Conservation (phyloP, 2,797 vertebrate genomes). For the Percopsis omiscomaycus region DNA sequence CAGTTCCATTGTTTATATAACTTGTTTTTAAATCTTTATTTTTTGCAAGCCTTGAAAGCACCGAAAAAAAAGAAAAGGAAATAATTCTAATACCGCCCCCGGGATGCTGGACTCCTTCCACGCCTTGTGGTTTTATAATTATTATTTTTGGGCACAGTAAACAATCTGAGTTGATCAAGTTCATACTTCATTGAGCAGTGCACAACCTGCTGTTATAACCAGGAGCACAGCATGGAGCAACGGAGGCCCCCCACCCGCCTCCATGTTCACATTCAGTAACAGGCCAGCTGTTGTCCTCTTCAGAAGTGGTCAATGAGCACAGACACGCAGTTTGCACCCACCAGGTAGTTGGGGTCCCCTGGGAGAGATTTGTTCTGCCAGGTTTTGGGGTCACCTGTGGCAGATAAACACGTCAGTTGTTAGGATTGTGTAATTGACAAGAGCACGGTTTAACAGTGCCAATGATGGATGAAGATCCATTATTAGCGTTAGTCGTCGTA, state of each 20-base stretch:
- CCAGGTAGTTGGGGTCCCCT: conserved; percentile 98
- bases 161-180: conserved; percentile 78
- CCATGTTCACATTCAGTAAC: conserved; percentile 84
- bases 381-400: conserved; percentile 96
- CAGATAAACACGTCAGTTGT: conserved; percentile 30
- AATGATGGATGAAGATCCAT: too few relatives aligned
- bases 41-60: conserved; percentile 86
- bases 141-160: conserved; percentile 65
- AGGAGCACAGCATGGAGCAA: conserved; percentile 38
- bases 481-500: too few relatives aligned
- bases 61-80: conserved; percentile 65
- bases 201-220: conserved; percentile 57
- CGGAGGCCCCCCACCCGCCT: conserved; percentile 34
- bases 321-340: conserved; percentile 98
- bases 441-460: too few relatives aligned
- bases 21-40: conserved; percentile 70
- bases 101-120: conserved; percentile 60
- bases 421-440: too few relatives aligned
- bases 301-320: conserved; percentile 99
- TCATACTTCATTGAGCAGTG: conserved; percentile 82
- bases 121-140: conserved; percentile 37
- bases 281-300: conserved; percentile 87
- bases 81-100: conserved; percentile 47
- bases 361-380: conserved; percentile 99
- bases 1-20: conserved; percentile 80